Percentiles rank a stretch among this genome's conserved stretches.
phyloP scores from a whole-genome alignment of 2,888 invertebrate genomes.

The Microplitis manilae region DNA sequence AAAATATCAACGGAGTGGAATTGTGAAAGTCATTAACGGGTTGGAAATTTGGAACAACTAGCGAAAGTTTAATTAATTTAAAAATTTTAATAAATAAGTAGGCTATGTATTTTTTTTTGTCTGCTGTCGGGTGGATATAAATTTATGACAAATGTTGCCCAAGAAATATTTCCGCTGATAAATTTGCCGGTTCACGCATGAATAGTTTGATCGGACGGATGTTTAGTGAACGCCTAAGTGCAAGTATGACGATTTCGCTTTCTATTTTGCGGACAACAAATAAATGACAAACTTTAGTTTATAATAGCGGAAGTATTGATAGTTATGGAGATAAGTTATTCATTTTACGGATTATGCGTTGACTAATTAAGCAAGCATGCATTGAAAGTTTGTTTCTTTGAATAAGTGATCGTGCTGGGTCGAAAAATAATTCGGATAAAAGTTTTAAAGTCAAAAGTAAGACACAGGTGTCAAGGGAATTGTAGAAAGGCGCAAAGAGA shows the following conservation, averaged over 20 bases:
- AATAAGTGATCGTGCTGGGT: background rate
- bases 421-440: background rate
- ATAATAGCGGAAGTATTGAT: background rate
- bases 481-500: background rate
- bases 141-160: background rate
- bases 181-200: slow-evolving; percentile 10
- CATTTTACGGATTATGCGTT: no score
- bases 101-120: background rate
- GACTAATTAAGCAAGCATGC: no score
- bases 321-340: no score
- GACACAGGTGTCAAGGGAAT: background rate
- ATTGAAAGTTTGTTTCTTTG: background rate
- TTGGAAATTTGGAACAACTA: background rate
- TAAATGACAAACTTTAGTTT: background rate
- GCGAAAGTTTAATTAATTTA: background rate
- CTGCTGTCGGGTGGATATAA: background rate
- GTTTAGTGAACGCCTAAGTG: slow-evolving; percentile 4
- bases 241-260: slow-evolving; percentile 14
- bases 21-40: background rate
- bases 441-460: background rate
- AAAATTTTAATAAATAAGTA: no score
- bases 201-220: slow-evolving; percentile 5
- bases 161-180: slow-evolving; percentile 9
- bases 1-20: no score
- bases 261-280: slow-evolving; percentile 3